Conservation (phyloP, 2,113 vertebrate species). For the Hyperopisus bebe region DNA sequence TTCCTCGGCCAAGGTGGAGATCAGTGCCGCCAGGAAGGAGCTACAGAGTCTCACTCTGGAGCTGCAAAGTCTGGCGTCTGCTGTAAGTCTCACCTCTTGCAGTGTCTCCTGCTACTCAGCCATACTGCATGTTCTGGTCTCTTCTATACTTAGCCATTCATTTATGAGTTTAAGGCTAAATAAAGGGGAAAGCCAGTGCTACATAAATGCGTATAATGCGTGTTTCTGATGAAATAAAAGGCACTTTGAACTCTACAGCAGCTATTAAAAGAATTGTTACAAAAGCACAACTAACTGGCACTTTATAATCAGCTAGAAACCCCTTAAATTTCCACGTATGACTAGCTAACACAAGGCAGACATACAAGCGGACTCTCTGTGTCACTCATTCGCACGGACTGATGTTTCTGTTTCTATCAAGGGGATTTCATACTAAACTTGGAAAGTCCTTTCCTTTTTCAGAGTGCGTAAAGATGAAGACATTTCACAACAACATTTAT, state of each 20-base stretch:
- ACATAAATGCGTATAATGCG: not conserved
- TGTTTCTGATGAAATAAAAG: not conserved
- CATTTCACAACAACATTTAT: not conserved
- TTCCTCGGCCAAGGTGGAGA: conserved; percentile 40
- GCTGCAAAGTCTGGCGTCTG: conserved; percentile 42
- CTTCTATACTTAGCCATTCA: not conserved
- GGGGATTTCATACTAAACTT: not conserved
- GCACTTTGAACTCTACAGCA: not conserved
- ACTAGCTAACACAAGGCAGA: not conserved
- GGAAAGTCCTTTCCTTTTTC: conserved; percentile 15
- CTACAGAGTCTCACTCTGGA: conserved; percentile 42
- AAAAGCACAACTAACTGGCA: not conserved
- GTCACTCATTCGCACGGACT: not conserved
- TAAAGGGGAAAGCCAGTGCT: not conserved
- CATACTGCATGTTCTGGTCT: too few relatives aligned
- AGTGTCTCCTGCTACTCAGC: not conserved
- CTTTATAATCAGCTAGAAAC: not conserved
- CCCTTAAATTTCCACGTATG: not conserved
- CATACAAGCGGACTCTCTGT: not conserved
- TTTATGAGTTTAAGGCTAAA: not conserved
- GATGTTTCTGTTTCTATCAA: not conserved
- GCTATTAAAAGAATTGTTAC: not conserved
- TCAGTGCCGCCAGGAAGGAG: conserved; percentile 42
- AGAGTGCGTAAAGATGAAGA: not conserved
- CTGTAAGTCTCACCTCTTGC: conserved; percentile 31